Evolutionary conservation across 35 echinoderm and acorn worm species (phyloP).

Genomic region (Stichopus chloronotus): DNA sequence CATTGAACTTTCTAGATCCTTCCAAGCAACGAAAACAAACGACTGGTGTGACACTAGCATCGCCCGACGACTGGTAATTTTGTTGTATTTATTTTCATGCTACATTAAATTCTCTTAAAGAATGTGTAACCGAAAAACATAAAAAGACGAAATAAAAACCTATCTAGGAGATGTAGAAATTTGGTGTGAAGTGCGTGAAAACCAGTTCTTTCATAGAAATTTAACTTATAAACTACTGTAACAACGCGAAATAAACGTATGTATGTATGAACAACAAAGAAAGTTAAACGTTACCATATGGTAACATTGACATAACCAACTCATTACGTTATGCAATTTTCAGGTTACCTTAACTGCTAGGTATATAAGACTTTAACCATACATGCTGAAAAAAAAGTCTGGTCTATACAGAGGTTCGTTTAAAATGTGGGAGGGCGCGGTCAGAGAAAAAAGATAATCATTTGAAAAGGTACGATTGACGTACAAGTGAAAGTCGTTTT

Average conservation of each 20-base stretch:
- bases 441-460: too few species aligned
- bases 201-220: slow-evolving; percentile 48
- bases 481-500: too few species aligned
- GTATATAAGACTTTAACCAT: neutral
- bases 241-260: too few species aligned
- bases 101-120: slow-evolving; percentile 13
- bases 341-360: too few species aligned
- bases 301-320: too few species aligned
- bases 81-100: neutral
- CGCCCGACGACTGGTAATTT: slow-evolving; percentile 34
- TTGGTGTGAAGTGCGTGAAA: slow-evolving; percentile 43
- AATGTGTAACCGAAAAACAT: too few species aligned
- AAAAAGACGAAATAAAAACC: neutral
- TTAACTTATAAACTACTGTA: neutral
- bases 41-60: slow-evolving; percentile 38
- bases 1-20: slow-evolving; percentile 50
- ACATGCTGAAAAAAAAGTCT: neutral
- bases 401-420: neutral
- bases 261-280: too few species aligned
- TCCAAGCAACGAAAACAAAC: slow-evolving; percentile 28
- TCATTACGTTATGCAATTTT: too few species aligned
- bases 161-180: neutral
- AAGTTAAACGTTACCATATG: too few species aligned
- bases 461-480: too few species aligned
- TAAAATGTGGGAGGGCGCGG: neutral